These are phyloP conservation scores for Sceloporus tristichus DNA, from an alignment of 2,113 vertebrate genomes.

Conservation along the genomic window DNA sequence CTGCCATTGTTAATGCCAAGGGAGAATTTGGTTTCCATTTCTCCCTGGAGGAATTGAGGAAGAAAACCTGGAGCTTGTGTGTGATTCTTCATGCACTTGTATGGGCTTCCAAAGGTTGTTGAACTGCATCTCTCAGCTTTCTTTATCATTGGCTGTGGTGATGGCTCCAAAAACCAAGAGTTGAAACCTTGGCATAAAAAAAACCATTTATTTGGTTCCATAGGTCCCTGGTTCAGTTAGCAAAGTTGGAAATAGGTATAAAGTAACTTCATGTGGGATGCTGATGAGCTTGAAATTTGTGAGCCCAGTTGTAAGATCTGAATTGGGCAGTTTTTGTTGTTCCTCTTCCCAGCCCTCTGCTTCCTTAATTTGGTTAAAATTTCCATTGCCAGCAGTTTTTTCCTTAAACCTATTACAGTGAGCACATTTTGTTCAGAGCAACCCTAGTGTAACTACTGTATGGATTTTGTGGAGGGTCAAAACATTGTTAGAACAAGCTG, in stretches of 20 bases:
- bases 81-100: no score
- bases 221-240: no score
- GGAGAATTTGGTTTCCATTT: no score
- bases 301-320: not conserved
- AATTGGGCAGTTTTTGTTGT: not conserved
- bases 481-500: not conserved
- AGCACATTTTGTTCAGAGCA: no score
- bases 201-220: not conserved
- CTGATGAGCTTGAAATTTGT: not conserved
- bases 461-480: not conserved
- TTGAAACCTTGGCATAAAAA: no score
- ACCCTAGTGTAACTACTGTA: not conserved
- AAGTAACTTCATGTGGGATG: not conserved
- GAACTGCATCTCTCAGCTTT: no score
- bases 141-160: no score
- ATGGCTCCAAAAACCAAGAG: no score
- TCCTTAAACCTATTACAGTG: not conserved
- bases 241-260: not conserved
- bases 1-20: no score
- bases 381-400: not conserved
- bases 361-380: not conserved
- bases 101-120: not conserved
- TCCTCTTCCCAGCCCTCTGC: not conserved
- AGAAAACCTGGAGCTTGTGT: no score
- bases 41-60: no score